phyloP scores from a whole-genome alignment of 2,797 vertebrate species.

The Geotrypetes seraphini region DNA sequence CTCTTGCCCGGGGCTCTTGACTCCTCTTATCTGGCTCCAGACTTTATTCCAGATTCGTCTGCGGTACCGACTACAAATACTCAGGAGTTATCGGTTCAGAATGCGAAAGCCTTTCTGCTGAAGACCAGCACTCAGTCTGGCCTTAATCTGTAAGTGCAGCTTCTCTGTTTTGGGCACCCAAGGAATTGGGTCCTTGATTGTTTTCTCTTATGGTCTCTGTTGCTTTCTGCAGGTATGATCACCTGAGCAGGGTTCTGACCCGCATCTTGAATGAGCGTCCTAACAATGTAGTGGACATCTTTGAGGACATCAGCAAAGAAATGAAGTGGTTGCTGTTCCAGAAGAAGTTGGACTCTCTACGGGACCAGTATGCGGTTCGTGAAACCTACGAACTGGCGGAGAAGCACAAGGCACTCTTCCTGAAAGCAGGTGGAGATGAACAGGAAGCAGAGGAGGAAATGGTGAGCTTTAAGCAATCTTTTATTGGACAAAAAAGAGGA shows the following conservation, averaged over 20 bases:
- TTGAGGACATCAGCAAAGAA: conserved; percentile 77
- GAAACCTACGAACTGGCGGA: conserved; percentile 60
- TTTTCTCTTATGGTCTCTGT: no score
- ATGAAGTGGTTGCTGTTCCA: conserved; percentile 62
- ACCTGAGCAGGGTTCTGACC: conserved; percentile 66
- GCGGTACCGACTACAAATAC: no score
- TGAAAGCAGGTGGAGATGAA: conserved; percentile 31
- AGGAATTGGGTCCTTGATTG: no score
- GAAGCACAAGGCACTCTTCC: conserved; percentile 61
- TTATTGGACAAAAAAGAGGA: no score
- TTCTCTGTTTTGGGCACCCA: no score
- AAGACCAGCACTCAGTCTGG: conserved; percentile 40
- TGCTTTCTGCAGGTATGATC: conserved; percentile 71
- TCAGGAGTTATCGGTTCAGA: no score
- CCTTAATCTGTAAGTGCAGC: conserved; percentile 36
- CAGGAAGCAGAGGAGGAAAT: conserved; percentile 44
- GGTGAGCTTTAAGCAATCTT: no score
- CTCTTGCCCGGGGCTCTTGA: no score
- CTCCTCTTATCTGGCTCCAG: no score
- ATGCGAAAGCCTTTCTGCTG: conserved; percentile 47
- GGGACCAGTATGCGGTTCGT: conserved; percentile 41
- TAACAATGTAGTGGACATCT: conserved; percentile 66
- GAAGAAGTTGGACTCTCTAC: conserved; percentile 59
- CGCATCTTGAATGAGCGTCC: conserved; percentile 80
- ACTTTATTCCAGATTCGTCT: no score